phyloP scores from a whole-genome alignment of 2,888 invertebrate species.

The Auanema freiburgensis region DNA sequence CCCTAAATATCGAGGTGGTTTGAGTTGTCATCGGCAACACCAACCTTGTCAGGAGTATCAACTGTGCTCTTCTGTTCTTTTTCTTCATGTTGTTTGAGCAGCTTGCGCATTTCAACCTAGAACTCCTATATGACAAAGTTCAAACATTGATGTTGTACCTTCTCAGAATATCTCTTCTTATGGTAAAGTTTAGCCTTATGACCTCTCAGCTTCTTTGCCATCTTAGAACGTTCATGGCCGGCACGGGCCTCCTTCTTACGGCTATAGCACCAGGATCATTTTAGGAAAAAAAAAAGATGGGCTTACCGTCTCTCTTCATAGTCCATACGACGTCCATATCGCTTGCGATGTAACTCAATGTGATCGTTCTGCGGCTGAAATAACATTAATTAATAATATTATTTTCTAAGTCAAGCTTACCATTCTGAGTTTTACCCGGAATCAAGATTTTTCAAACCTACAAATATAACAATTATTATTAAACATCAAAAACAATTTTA shows the following conservation, averaged over 20 bases:
- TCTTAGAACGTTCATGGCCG: conserved; percentile 86
- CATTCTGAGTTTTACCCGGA: conserved; percentile 21
- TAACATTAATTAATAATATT: background rate
- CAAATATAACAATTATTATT: background rate
- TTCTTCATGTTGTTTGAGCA: conserved; percentile 92
- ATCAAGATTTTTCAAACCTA: background rate
- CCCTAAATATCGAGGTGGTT: conserved; percentile 68
- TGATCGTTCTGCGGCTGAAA: conserved; percentile 94
- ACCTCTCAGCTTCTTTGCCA: conserved; percentile 87
- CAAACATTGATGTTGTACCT: conserved; percentile 71
- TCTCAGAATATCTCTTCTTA: conserved; percentile 93
- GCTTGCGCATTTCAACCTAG: conserved; percentile 61
- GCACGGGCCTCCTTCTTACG: conserved; percentile 91
- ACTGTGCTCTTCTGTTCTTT: conserved; percentile 78
- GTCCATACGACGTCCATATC: conserved; percentile 92
- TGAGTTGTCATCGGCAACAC: background rate
- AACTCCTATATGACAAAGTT: conserved; percentile 2
- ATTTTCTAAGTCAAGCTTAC: conserved; percentile 7
- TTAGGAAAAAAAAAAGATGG: conserved; percentile 1
- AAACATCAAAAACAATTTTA: too few species aligned
- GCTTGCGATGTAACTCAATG: conserved; percentile 93
- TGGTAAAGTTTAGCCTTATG: conserved; percentile 96
- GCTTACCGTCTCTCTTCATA: conserved; percentile 86
- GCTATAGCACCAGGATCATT: conserved; percentile 52
- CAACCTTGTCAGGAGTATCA: conserved; percentile 68